Base-by-base conservation (phyloP, 2,797 vertebrate genomes). In the Apogon hyalosoma region DNA sequence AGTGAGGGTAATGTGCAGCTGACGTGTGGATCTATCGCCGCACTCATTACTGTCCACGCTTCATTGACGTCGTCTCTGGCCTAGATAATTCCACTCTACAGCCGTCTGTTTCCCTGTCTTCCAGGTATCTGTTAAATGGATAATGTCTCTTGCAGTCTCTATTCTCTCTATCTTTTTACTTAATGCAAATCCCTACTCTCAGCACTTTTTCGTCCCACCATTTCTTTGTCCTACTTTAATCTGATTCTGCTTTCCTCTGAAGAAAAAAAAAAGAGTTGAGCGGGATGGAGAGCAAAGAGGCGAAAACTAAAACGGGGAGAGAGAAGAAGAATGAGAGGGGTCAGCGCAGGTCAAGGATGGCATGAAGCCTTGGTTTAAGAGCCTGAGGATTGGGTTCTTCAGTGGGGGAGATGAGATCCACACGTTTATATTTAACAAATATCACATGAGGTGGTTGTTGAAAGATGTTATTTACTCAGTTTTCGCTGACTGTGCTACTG, bases 191-290 rank as follows among this genome's bases (percentile, higher is more conserved):
- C 73, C 62, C 69, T 21, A 59, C 65, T 72, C 81, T 87, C 79
- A 86, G 87, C 85, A 87, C 73, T 86, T 86, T 80, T 43, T 42
- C 11, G 48, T 63, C 49, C 54, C 47, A 11, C 67, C 51, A 8
- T 57, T 84, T 79, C 81, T 88, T 77, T 83, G 87, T 81, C 86
- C 87, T 87, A 83, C 85, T 89, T 90, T 75, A 82, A 85, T 80
- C 79, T 75, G 65, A 81, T 81, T 76, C 82, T 51, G 41, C 68
- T 66, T 69, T 79, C 42, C 38, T 84, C 66, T 54, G 13, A 65
- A 55, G 60, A 14, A n/a, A 33, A 33, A 11, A 28, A 28, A 28
- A 28, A 33, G 6, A 56, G 67, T 42, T 38, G 47, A 38, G 59
- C 62, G 45, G 53, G 79, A 73, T 19, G 63, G n/a, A 62, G 69